Base-by-base conservation (phyloP, 2,113 vertebrate genomes). In the Cephalopterus ornatus region DNA sequence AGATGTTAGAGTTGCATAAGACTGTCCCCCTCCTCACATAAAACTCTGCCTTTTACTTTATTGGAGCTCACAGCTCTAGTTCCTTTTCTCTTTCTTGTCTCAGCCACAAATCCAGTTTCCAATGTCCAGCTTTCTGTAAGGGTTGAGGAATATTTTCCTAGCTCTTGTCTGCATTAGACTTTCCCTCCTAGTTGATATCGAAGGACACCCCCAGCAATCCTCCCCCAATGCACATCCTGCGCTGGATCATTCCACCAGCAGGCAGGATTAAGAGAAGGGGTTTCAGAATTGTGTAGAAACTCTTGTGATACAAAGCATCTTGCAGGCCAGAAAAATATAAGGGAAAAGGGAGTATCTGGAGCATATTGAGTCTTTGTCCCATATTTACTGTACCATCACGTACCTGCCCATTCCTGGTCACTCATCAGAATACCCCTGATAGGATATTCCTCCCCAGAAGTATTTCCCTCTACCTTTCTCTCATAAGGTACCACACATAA, bases 21-120 rank as follows among this genome's bases (percentile, higher is more conserved):
- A 66, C 46, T 10, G 3, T 50, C 28, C 14, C 16, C 3, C 5
- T 16, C 27, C 1, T 0, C 14, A 15, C 15, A 53, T 15, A 88
- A 53, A 82, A 46, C 28, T 52, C 52, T 46, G 59, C 18, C 33
- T 72, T 74, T 67, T 50, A 27, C n/a, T 72, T 79, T 22, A 21
- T 10, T 19, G 18, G 17, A 65, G 15, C 14, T 78, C 76, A 61
- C 6, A 61, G 44, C 27, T 78, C 17, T 16, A 19, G 3, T 59
- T 78, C 44, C 19, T 84, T 56, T 76, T 44, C 42, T 85, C 74
- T 49, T 53, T 59, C 56, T 87, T 79, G 10, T 32, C 53, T 42
- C 58, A 42, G 11, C 24, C 49, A 73, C 26, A 47, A 72, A 73
- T 58, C 55, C 26, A 19, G 2, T 58, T 93, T 94, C 37, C n/a